Evolutionary conservation across 1,140 invertebrate species (phyloP), one percentile per base, ranked within the genome.

Genomic region (Hylaeus volcanicus): DNA sequence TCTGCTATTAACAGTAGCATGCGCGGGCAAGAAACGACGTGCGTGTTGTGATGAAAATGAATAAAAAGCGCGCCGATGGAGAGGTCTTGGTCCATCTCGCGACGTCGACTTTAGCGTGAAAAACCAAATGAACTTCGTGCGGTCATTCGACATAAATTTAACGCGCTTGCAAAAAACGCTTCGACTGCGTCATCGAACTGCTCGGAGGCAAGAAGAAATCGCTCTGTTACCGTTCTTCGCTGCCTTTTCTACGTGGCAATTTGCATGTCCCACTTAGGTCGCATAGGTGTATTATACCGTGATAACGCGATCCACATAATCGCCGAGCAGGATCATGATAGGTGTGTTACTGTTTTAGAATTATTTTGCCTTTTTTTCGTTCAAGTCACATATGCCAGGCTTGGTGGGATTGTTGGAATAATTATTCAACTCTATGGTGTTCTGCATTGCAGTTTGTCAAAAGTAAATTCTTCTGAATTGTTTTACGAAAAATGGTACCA

Each of bases 131-230:
- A 45, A 77, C 15, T 26, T 53, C 15, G 26, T 61, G 56, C 14
- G 37, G 75, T 60, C 2, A 3, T 6, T 37, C 12, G 68, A 78
- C 60, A 72, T 58, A 60, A 71, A 77, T 78, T 72, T 53, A 61
- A 71, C 39, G 37, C 6, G 39, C 3, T 6, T 11, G 14, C 14
- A 53, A 53, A 14, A 74, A 64, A 26, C 58, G 56, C 9, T n/a
- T 41, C 37, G 43, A 61, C 56, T 48, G 66, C 56, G 55, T 15
- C 15, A 26, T 41, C 43, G 14, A 37, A 43, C 55, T 12, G 39
- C n/a, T 14, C 55, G 45, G 41, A 71, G n/a, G 12, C 15, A 11
- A 43, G 26, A 63, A 37, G 56, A 60, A 45, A 48, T 9, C 14
- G 68, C 8, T 37, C 3, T 45, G 37, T 78, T 78, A 78, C 61